Evolutionary conservation across 2,888 invertebrate species (phyloP).

Genomic region (Acanthoscelides obtectus): DNA sequence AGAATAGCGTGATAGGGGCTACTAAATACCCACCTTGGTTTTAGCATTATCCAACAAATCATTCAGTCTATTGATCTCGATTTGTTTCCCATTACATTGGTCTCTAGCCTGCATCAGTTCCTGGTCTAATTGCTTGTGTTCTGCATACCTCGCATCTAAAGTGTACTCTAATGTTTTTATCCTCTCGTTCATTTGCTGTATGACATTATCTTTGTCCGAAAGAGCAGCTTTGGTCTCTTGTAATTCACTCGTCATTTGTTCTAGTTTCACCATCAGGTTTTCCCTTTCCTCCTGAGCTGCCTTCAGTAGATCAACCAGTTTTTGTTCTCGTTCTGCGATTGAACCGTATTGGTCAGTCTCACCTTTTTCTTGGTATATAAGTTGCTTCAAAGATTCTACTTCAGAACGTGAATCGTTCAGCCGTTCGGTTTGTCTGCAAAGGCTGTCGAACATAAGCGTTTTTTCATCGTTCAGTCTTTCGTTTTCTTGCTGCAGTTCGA

Average conservation of each 20-base stretch:
- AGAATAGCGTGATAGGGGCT: too few relatives aligned
- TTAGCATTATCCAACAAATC: conserved; percentile 80
- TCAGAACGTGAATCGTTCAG: conserved; percentile 81
- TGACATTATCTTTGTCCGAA: conserved; percentile 56
- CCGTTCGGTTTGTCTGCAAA: conserved; percentile 89
- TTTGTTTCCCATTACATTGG: conserved; percentile 67
- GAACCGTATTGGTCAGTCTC: conserved; percentile 54
- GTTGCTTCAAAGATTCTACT: conserved; percentile 79
- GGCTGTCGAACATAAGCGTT: conserved; percentile 80
- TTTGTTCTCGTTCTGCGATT: conserved; percentile 68
- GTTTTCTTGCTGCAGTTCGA: conserved; percentile 83
- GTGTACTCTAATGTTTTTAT: conserved; percentile 67
- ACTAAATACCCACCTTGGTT: conserved; percentile 58
- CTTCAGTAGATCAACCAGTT: conserved; percentile 79
- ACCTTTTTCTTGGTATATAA: conserved; percentile 67
- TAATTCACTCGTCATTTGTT: conserved; percentile 70
- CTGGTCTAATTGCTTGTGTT: conserved; percentile 68
- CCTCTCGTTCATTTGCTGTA: conserved; percentile 64
- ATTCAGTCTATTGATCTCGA: conserved; percentile 73
- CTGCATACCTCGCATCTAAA: conserved; percentile 68
- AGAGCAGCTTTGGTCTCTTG: conserved; percentile 52
- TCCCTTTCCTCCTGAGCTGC: conserved; percentile 78
- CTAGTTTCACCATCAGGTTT: conserved; percentile 66
- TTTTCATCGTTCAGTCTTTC: conserved; percentile 85
- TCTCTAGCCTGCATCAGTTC: conserved; percentile 70